Conservation (phyloP, 2,888 invertebrate species). For the Scaptomyza caliginosa region DNA sequence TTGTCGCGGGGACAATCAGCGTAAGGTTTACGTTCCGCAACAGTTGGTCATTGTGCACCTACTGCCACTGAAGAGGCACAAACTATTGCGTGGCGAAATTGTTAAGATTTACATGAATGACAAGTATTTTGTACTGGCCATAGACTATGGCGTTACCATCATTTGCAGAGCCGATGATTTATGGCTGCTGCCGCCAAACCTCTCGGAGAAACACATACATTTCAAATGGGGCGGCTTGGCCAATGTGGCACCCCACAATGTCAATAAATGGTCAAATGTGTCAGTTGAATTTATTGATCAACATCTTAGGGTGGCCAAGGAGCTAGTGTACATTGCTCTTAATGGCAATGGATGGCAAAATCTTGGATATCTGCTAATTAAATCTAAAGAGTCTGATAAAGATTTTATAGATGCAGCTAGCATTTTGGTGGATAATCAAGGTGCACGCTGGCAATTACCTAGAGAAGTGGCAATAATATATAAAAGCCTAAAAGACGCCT, state of each 20-base stretch:
- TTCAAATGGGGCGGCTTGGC: conserved; percentile 21
- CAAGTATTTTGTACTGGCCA: conserved; percentile 43
- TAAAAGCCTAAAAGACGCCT: fast-evolving
- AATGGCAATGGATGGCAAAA: not conserved
- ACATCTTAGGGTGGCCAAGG: conserved; percentile 6
- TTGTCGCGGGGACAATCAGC: conserved; percentile 8
- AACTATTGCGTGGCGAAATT: conserved; percentile 50
- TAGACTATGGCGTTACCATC: conserved; percentile 60
- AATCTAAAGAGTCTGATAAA: not conserved
- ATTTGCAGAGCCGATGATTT: conserved; percentile 29
- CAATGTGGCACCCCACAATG: conserved; percentile 14
- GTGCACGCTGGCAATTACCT: not conserved
- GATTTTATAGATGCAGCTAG: conserved; percentile 13
- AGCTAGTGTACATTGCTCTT: not conserved
- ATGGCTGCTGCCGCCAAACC: conserved; percentile 39
- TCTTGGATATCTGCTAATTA: conserved; percentile 38
- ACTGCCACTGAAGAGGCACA: not conserved
- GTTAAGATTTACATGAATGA: not conserved
- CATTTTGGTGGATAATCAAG: conserved; percentile 14
- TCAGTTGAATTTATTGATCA: conserved; percentile 11
- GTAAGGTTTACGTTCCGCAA: not conserved
- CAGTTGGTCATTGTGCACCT: conserved; percentile 51
- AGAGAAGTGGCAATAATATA: too few relatives aligned
- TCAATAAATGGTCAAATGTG: conserved; percentile 28
- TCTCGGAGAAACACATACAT: not conserved